A percentile compares a stretch with the other conserved stretches of the same genome.
Conservation (phyloP, 2,888 invertebrate genomes). For the Schizotus pectinicornis region DNA sequence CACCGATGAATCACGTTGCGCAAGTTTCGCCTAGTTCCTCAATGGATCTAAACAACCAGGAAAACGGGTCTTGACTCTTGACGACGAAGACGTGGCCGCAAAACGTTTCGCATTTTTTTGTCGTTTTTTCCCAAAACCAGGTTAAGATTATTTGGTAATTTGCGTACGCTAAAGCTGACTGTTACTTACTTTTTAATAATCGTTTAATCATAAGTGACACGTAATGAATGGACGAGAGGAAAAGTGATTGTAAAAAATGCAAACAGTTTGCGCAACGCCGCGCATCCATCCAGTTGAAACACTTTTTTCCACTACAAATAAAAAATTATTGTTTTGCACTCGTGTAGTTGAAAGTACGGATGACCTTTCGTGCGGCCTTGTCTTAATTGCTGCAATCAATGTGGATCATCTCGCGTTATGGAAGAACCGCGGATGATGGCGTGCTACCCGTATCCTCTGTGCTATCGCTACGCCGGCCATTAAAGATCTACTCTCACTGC, state of each 20-base stretch:
- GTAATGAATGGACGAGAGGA: slow-evolving; percentile 2
- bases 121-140: background rate
- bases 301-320: background rate
- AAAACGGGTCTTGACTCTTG: background rate
- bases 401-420: slow-evolving; percentile 46
- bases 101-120: background rate
- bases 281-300: background rate
- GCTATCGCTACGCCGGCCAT: slow-evolving; percentile 11
- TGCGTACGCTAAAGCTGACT: background rate
- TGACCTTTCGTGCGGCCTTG: slow-evolving; percentile 50
- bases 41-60: slow-evolving; percentile 1
- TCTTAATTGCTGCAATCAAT: slow-evolving; percentile 52
- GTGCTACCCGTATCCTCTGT: slow-evolving; percentile 35
- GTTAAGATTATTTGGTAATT: background rate
- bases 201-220: slow-evolving; percentile 1
- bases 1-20: slow-evolving; percentile 7
- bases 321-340: background rate
- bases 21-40: background rate
- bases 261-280: slow-evolving; percentile 8
- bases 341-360: slow-evolving; percentile 30
- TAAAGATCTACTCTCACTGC: slow-evolving; percentile 26
- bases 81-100: background rate
- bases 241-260: slow-evolving; percentile 11
- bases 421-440: slow-evolving; percentile 44
- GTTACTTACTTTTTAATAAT: slow-evolving; percentile 7